Base-by-base conservation (phyloP, 1,140 invertebrate species). In the Solenopsis fugax region DNA sequence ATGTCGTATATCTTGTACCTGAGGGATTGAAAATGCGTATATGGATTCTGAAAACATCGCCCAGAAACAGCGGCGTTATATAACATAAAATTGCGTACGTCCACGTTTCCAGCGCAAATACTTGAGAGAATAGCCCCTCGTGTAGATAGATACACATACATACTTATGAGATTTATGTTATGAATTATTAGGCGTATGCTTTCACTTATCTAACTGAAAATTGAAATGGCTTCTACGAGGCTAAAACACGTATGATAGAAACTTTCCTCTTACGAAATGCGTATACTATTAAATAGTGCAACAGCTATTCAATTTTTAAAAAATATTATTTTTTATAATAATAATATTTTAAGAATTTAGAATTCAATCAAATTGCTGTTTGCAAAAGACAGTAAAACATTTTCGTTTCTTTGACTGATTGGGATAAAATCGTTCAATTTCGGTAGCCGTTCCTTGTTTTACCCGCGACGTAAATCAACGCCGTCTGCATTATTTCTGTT, bases 61-160 rank as follows among this genome's bases (percentile, higher is more conserved):
- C 67, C 18, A 60, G 52, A 73, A 60, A 82, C 65, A 34, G 16
- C 45, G 50, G 18, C 48, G 37, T 84, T 84, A 84, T 37, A 45
- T 84, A 84, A 84, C 45, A 54, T 54, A 69, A 75, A 80, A 69
- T 69, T 37, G 62, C 18, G 18, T 37, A n/a, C 62, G 29, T 37
- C 4, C 29, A 10, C 24, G 29, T 41, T 78, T 81, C 12, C 34
- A 16, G 7, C 18, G 69, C 24, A n/a, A 29, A 9, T 37, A 62
- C 69, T 84, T 41, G 60, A 78, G 24, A 41, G 41, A 48, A 13
- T 12, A 24, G 34, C 4, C 13, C 21, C 34, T 81, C n/a, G 78
- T 34, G 12, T 16, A 18, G 50, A 72, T 29, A 41, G 41, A 41
- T 41, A 7, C 41, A 41, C 7, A 41, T 41, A 41, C 7, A 41